phyloP scores from a whole-genome alignment of 2,888 invertebrate species.

The Lycaena phlaeas region DNA sequence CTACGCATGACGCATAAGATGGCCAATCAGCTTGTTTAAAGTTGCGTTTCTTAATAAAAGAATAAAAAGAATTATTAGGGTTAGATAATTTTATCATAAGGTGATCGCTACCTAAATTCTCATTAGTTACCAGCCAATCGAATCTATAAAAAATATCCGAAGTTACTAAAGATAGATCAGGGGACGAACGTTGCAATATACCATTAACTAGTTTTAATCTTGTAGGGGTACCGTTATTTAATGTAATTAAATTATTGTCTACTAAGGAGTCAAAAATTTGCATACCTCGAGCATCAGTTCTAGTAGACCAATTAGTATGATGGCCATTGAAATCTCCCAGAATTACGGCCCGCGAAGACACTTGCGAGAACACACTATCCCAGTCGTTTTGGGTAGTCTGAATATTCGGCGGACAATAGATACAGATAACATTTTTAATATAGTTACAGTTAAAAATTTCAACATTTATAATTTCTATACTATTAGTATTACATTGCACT shows the following conservation, averaged over 20 bases:
- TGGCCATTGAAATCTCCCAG: constrained; percentile 2
- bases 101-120: not conserved
- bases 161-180: not conserved
- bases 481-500: not conserved
- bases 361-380: constrained; percentile 11
- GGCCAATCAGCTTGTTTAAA: too few relatives aligned
- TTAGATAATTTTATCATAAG: not conserved
- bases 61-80: too few relatives aligned
- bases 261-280: not conserved
- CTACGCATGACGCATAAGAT: too few relatives aligned
- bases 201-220: not conserved
- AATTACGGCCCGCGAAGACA: not conserved
- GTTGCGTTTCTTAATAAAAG: too few relatives aligned
- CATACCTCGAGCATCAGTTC: not conserved
- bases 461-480: constrained; percentile 1
- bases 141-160: not conserved
- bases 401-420: constrained; percentile 14
- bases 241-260: not conserved
- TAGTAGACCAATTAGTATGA: not conserved
- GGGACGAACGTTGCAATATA: not conserved
- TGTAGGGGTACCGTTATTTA: not conserved
- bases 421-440: constrained; percentile 13
- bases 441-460: constrained; percentile 13
- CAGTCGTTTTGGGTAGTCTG: constrained; percentile 11
- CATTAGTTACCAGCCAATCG: not conserved